phyloP scores from a whole-genome alignment of 2,888 invertebrate genomes.

The Tethea ocularis region DNA sequence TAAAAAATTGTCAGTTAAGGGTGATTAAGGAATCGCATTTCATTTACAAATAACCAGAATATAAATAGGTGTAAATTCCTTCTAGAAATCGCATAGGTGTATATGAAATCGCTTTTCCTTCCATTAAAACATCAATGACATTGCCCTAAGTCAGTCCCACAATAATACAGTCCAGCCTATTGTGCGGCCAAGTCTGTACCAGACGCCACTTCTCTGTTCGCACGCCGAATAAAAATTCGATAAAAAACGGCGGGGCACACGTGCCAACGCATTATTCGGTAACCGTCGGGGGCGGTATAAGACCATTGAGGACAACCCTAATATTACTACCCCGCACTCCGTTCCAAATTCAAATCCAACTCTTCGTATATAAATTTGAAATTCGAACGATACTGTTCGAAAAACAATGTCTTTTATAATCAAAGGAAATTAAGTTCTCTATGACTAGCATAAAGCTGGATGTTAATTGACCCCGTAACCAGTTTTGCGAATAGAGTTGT shows the following conservation, averaged over 20 bases:
- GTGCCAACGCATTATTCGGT: conserved; percentile 80
- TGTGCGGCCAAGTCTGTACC: conserved; percentile 64
- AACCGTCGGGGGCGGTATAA: conserved; percentile 82
- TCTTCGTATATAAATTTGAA: conserved; percentile 16
- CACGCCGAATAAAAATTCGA: conserved; percentile 75
- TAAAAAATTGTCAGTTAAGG: too few species aligned
- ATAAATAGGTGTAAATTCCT: too few species aligned
- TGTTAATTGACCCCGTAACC: conserved; percentile 22
- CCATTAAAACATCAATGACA: conserved; percentile 20
- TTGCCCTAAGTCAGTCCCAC: conserved; percentile 30
- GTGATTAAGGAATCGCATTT: too few species aligned
- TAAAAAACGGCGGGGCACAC: conserved; percentile 75
- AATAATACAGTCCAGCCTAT: conserved; percentile 43
- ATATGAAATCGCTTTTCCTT: too few species aligned
- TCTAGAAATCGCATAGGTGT: not conserved
- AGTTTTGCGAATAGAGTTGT: conserved; percentile 56
- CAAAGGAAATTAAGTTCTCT: accelerated
- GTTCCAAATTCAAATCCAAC: conserved; percentile 37
- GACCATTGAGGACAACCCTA: conserved; percentile 74
- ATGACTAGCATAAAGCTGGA: conserved; percentile 22
- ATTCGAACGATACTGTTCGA: conserved; percentile 19
- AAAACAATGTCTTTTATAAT: not conserved
- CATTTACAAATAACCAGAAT: too few species aligned
- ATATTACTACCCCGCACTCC: conserved; percentile 41
- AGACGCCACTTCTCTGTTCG: conserved; percentile 76